Base-by-base conservation (phyloP, 2,113 vertebrate genomes). In the Ictidomys tridecemlineatus region DNA sequence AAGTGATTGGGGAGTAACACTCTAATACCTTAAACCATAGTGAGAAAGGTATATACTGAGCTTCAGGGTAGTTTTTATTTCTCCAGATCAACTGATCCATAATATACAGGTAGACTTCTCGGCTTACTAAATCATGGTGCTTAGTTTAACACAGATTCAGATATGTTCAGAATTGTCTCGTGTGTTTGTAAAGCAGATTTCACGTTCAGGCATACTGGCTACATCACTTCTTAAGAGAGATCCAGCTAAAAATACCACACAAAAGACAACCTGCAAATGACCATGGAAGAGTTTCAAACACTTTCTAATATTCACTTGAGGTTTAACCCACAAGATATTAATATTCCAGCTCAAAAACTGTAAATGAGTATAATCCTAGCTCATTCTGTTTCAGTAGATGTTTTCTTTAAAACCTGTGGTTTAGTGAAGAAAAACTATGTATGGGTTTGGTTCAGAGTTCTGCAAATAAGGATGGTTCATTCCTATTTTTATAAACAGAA, bases 391-490 rank as follows among this genome's bases (percentile, higher is more conserved):
- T 97, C 34, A 72, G 72, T 80, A 78, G 65, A 80, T 72, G 9
- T 65, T 79, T 95, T 96, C 73, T 80, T 96, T 85, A 87, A 95
- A 93, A 53, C 28, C 53, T 78, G 37, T 89, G 37, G 22, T 93
- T 97, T 95, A 80, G 72, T 22, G 32, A 96, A 90, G 76, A 95
- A 94, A 96, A 65, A 56, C 30, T 88, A 82, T 51, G 65, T 28
- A 12, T 80, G 69, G 24, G 48, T 83, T 97, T 86, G 76, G 83
- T 84, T 96, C 85, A 63, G 24, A 91, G 45, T 89, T 82, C 74
- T 69, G 32, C 26, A 92, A 90, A 82, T 79, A 87, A 88, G 39
- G 53, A 63, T 37, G 32, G 76, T 22, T 90, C 32, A 56, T 88
- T 97, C 34, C 69, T 96, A 65, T n/a, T 94, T 97, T 69, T 91